A percentile compares a stretch with the other conserved stretches of the same genome.
Evolutionary conservation across 2,888 invertebrate species (phyloP).

Genomic region (Amorpha juglandis): DNA sequence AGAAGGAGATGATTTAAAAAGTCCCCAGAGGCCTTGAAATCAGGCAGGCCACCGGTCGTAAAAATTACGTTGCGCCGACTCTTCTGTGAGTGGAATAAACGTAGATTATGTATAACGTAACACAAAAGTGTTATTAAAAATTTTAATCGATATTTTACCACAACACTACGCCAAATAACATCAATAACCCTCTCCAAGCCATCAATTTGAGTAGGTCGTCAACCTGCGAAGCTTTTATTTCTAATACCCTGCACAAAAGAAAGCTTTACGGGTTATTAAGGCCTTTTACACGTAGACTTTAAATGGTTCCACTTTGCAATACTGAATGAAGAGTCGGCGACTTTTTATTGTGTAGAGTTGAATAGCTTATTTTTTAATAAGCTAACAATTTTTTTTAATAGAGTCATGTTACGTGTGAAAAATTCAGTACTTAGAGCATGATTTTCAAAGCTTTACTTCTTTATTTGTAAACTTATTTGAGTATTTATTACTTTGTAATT

Average conservation of each 20-base stretch:
- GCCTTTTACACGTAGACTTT: constrained; percentile 12
- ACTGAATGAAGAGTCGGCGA: constrained; percentile 1
- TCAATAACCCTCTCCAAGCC: constrained; percentile 15
- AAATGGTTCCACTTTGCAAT: constrained; percentile 1
- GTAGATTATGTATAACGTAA: not conserved
- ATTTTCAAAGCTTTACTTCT: not conserved
- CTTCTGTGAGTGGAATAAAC: no score
- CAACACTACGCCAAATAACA: not conserved
- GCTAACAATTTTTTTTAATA: not conserved
- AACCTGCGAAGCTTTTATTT: constrained; percentile 28
- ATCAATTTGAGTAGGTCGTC: constrained; percentile 28
- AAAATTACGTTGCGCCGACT: no score
- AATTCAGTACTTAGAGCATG: not conserved
- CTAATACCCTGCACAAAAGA: constrained; percentile 22
- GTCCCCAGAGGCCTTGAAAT: no score
- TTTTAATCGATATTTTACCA: not conserved
- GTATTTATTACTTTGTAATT: no score
- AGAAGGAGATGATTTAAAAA: no score
- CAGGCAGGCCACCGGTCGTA: no score
- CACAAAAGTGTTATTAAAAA: not conserved
- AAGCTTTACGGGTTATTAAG: constrained; percentile 22
- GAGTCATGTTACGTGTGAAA: not conserved
- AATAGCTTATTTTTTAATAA: not conserved
- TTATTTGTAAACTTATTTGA: no score
- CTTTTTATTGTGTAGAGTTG: not conserved